These are phyloP conservation scores for Harpalus rufipes DNA, from an alignment of 2,888 invertebrate species.

Conservation along the genomic window DNA sequence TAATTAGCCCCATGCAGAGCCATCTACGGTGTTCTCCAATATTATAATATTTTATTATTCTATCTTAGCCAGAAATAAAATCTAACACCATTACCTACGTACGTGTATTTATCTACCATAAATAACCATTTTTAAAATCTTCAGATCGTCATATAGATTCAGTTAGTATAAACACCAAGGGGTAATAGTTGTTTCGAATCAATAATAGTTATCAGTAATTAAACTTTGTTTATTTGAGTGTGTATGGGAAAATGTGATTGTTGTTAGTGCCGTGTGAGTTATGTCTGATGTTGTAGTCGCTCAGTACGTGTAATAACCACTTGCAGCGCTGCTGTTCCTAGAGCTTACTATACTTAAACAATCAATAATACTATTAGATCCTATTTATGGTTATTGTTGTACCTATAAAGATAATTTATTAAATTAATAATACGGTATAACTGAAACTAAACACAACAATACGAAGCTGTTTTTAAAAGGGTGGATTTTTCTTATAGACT, in stretches of 20 bases:
- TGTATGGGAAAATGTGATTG: slow-evolving; percentile 11
- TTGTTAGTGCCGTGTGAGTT: slow-evolving; percentile 5
- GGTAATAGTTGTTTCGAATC: slow-evolving; percentile 5
- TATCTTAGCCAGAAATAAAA: too few species aligned
- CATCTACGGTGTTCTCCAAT: too few species aligned
- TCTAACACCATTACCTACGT: too few species aligned
- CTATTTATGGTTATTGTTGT: slow-evolving; percentile 22
- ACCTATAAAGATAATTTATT: slow-evolving; percentile 16
- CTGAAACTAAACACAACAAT: neutral
- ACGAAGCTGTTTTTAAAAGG: neutral
- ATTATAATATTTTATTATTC: too few species aligned
- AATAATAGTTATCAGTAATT: slow-evolving; percentile 16
- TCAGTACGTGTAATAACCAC: slow-evolving; percentile 21
- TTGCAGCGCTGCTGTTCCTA: slow-evolving; percentile 5
- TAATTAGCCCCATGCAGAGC: too few species aligned
- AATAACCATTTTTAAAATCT: too few species aligned
- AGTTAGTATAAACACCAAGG: neutral
- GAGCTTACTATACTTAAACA: slow-evolving; percentile 6
- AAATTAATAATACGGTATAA: slow-evolving; percentile 13
- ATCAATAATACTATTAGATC: slow-evolving; percentile 11
- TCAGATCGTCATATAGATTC: too few species aligned
- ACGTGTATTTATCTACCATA: too few species aligned
- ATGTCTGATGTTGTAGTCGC: neutral
- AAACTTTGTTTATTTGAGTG: slow-evolving; percentile 18
- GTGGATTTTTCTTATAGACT: too few species aligned